Base-by-base conservation (phyloP, 2,888 invertebrate genomes). In the Drosophila subsilvestris region DNA sequence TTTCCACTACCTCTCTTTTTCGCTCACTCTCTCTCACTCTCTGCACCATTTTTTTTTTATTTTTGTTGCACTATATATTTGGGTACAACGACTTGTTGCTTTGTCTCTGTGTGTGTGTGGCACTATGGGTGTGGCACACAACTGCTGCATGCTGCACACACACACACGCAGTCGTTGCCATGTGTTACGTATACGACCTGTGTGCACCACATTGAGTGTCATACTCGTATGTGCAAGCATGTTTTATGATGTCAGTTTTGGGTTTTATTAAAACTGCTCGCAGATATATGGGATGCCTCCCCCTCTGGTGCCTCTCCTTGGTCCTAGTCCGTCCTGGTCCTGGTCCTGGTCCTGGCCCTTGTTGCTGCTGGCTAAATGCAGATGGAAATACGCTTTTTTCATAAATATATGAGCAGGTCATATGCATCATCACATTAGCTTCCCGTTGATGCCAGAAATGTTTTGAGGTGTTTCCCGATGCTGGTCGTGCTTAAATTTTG, bases 241-340 rank as follows among this genome's bases (percentile, higher is more conserved):
- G 87, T 88, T 85, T 85, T 85, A 85, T 85, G 85, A 85, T 85
- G 88, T 88, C 85, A 85, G 89, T 88, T 88, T 85, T 75, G 88
- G 87, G 85, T 85, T 85, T 85, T 86, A 85, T 85, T 85, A 85
- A 85, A 85, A 85, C 85, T 84, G 81, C 87, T 76, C 65, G 79
- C 75, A 88, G 81, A 88, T 85, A 88, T 86, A 84, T 74, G 68
- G 60, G 70, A 63, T 57, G 42, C 58, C 60, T 18, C 7, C 43
- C 7, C 43, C 50, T 51, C 71, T 75, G 29, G 7, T 45, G 45
- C 45, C 25, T 12, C 58, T 37, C 49, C 37, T 43, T 48, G 37
- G 27, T 9, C 8, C 29, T 29, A 3, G 20, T 20, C 20, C 20
- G 47, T n/a, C 14, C 57, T 10, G 8, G 22, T 20, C 5, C 27